Conservation (phyloP, 2,888 invertebrate genomes). For the Macaria liturata region DNA sequence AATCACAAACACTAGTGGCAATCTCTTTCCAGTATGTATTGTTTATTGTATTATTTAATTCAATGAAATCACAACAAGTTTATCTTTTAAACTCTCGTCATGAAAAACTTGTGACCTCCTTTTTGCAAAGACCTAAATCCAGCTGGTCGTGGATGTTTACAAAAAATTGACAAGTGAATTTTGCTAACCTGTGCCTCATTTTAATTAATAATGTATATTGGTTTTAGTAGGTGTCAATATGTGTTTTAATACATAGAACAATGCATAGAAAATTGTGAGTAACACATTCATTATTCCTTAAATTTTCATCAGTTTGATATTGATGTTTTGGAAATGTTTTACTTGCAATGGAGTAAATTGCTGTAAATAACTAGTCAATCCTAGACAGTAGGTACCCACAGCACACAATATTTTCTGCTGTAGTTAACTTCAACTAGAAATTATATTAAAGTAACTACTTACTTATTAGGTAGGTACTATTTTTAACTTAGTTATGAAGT, state of each 20-base stretch:
- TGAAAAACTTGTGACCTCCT: background rate
- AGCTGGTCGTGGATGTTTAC: conserved; percentile 54
- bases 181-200: conserved; percentile 42
- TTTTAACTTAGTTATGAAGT: too few species aligned
- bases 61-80: conserved; percentile 15
- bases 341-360: too few species aligned
- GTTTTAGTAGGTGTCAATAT: conserved; percentile 38
- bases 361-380: too few species aligned
- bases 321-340: too few species aligned
- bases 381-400: too few species aligned
- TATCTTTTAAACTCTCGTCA: background rate
- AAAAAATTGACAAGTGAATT: conserved; percentile 64
- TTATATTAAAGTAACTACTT: too few species aligned
- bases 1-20: conserved; percentile 26
- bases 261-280: conserved; percentile 79
- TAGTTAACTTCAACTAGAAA: too few species aligned
- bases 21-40: conserved; percentile 42
- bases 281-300: conserved; percentile 26
- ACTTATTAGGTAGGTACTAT: too few species aligned
- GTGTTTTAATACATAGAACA: conserved; percentile 43
- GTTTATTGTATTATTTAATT: conserved; percentile 38
- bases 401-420: too few species aligned
- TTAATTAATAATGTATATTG: conserved; percentile 48
- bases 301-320: too few species aligned
- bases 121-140: conserved; percentile 48